phyloP scores from a whole-genome alignment of 1,140 invertebrate species.

The Copidosoma floridanum region DNA sequence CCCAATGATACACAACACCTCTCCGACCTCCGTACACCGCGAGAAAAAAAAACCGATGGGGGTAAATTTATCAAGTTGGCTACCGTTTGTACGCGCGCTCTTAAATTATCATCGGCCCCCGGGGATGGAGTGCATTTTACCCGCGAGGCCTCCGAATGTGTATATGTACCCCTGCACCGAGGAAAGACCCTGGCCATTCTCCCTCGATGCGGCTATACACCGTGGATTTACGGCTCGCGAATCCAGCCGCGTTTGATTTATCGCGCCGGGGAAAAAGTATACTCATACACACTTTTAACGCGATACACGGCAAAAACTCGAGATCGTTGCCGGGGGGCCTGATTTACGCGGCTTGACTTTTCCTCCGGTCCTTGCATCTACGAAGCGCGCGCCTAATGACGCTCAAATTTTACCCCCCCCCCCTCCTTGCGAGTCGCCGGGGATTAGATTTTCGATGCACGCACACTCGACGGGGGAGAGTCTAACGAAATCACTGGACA shows the following conservation, averaged over 20 bases:
- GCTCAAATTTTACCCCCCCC: no score
- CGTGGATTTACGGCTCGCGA: constrained; percentile 28
- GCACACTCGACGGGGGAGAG: no score
- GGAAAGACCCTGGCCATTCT: no score
- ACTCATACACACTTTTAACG: constrained; percentile 42
- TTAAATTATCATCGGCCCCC: constrained; percentile 22
- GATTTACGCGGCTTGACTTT: constrained; percentile 27
- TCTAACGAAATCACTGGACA: no score
- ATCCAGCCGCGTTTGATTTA: constrained; percentile 34
- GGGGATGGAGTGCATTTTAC: constrained; percentile 25
- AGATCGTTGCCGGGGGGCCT: background rate
- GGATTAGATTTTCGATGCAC: no score
- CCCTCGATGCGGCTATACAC: no score
- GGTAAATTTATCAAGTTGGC: constrained; percentile 19
- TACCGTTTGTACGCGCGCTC: background rate
- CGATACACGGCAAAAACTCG: constrained; percentile 30
- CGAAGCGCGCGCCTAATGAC: no score
- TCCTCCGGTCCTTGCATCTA: no score
- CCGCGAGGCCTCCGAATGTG: no score
- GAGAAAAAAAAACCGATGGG: background rate
- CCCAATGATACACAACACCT: no score
- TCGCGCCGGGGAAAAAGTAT: constrained; percentile 33
- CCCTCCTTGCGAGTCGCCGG: constrained; percentile 17
- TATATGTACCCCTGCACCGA: no score
- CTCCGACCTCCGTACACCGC: background rate